These are phyloP conservation scores for Pinna nobilis DNA, from an alignment of 1,140 invertebrate genomes.

Conservation along the genomic window DNA sequence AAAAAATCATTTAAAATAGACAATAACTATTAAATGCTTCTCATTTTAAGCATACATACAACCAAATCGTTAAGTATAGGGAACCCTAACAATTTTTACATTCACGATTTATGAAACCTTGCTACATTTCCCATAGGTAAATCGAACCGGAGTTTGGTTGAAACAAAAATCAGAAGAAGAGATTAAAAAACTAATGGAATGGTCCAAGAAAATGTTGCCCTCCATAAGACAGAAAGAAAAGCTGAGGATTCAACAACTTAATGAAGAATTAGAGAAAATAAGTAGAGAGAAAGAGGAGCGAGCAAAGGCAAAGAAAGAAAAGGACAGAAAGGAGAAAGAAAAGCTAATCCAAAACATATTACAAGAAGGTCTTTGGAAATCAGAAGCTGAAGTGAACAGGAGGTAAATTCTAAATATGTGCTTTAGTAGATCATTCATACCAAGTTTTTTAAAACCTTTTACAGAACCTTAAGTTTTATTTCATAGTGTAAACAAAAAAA, in stretches of 20 bases:
- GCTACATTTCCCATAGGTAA: too few species aligned
- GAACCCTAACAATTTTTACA: too few species aligned
- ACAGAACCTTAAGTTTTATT: background rate
- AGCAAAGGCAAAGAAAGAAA: background rate
- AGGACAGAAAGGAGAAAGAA: background rate
- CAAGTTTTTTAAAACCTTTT: background rate
- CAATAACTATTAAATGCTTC: too few species aligned
- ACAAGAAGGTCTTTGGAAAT: constrained; percentile 2
- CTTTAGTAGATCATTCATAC: background rate
- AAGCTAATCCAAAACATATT: background rate
- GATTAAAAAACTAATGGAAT: background rate
- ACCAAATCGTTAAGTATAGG: too few species aligned
- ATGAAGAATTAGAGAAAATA: background rate
- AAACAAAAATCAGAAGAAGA: background rate
- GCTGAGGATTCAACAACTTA: background rate
- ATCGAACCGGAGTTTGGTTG: background rate
- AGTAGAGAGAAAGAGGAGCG: constrained; percentile 3
- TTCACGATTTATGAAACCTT: too few species aligned
- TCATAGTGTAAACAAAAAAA: too few species aligned
- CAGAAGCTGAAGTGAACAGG: background rate
- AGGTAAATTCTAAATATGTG: background rate
- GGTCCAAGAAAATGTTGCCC: background rate
- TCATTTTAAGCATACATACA: too few species aligned
- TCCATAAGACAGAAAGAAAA: background rate
- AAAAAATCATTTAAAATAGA: too few species aligned